Base-by-base conservation (phyloP, 2,797 vertebrate genomes). In the Ctenosaura bakeri region DNA sequence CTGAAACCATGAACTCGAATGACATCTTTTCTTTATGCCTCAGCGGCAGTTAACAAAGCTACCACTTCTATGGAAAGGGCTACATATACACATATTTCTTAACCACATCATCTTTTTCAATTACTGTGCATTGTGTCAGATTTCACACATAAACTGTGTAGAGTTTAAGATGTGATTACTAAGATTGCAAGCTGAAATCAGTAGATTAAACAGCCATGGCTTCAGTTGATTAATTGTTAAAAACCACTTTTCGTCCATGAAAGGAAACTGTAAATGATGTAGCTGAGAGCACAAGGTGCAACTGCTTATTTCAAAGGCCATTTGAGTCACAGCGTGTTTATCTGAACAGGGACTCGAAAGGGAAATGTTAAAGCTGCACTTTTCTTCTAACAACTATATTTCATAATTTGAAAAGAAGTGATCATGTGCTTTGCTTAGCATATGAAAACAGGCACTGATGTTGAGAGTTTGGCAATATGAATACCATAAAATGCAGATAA, bases 201-300 rank as follows among this genome's bases (percentile, higher is more conserved):
- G 38, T 81, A 86, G 35, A 81, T 81, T 78, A 80, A 85, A n/a
- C 62, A 79, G 22, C 35, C 7, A 79, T 54, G 42, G 77, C 16
- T 84, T 84, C 59, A 78, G 42, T 64, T 84, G 56, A 18, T 76
- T 54, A 59, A 46, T 46, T 89, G 56, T 42, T 66, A 76, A 74
- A 29, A 22, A 9, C 10, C 54, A 76, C 26, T 83, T 76, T 62
- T 83, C 69, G 35, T 56, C 42, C 32, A 16, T 50, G 35, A 56
- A 24, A 62, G 77, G 18, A 81, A 80, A 80, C 7, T n/a, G 73
- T 80, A 81, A 86, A 22, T 80, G 14, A 20, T 80, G 29, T 6
- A 12, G n/a, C 26, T 73, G 76, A 85, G 50, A 71, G 46, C 56
- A 35, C 54, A 71, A 42, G 29, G 32, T 29, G 59, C 13, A 35